phyloP scores from a whole-genome alignment of 1,140 invertebrate genomes.

The Drosophila bipectinata region DNA sequence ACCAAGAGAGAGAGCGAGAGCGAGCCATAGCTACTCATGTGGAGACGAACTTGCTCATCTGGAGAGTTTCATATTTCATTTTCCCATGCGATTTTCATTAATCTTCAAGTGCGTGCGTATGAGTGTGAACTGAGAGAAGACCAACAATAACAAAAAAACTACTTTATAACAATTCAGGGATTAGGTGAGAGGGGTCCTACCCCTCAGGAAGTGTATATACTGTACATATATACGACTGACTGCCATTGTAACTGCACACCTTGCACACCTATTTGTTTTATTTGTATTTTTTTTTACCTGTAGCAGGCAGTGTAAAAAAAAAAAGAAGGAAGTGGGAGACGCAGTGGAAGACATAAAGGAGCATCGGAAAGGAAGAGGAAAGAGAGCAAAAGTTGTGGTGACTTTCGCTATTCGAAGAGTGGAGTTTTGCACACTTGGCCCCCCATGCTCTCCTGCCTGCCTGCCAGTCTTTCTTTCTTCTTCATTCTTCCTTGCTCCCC shows the following conservation, averaged over 20 bases:
- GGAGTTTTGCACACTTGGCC: conserved; percentile 37
- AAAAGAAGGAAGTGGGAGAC: conserved; percentile 17
- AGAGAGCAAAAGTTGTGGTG: conserved; percentile 52
- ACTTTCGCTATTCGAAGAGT: conserved; percentile 49
- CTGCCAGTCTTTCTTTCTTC: conserved; percentile 2
- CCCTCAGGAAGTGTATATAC: background rate
- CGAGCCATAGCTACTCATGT: conserved; percentile 47
- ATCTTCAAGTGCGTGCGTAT: conserved; percentile 43
- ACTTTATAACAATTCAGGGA: conserved; percentile 62
- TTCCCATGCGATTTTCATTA: conserved; percentile 74
- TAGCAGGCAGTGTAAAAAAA: conserved; percentile 24
- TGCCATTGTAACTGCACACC: conserved; percentile 50
- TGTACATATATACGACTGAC: conserved; percentile 8
- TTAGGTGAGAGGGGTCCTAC: conserved; percentile 4
- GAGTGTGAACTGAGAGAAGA: conserved; percentile 13
- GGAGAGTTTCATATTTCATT: conserved; percentile 68
- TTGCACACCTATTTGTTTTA: conserved; percentile 34
- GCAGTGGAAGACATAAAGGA: conserved; percentile 3
- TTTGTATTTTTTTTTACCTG: conserved; percentile 41
- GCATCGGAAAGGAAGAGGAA: conserved; percentile 10
- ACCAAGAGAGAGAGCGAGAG: conserved; percentile 16
- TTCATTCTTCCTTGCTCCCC: background rate
- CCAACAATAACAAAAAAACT: conserved; percentile 27
- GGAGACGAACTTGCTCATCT: conserved; percentile 17
- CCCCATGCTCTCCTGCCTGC: background rate